Base-by-base conservation (phyloP, 2,113 vertebrate genomes). In the Syngnathus scovelli region DNA sequence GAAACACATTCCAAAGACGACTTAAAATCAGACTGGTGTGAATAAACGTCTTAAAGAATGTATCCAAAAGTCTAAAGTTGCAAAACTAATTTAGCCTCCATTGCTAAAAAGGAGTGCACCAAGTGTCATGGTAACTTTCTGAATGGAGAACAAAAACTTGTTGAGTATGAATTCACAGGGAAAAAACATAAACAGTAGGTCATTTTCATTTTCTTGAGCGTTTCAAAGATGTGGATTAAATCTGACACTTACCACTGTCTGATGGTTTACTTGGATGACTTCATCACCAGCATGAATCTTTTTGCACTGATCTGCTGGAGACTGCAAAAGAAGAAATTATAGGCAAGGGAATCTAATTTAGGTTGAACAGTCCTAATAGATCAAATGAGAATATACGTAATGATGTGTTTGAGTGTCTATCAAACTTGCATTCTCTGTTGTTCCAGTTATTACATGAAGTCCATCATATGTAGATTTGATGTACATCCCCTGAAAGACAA, bases 401-500 rank as follows among this genome's bases (percentile, higher is more conserved):
- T 41, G 15, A 39, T 39, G 59, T 21, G 37, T 27, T n/a, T 27
- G 49, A n/a, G 23, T 12, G 33, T 70, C 6, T 1, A 70, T 15
- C 23, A 78, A 81, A 86, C 89, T 85, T 76, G 89, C 90, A 33
- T 91, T 91, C 75, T 91, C 90, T 16, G 90, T 91, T 67, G 89
- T 91, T 61, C 90, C 90, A 0, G 90, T 91, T 77, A 91, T 91
- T 7, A 91, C 90, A 19, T 91, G 90, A 60, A 91, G 89, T 36
- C 90, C 90, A 38, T 91, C 90, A 9, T 91, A 91, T 1, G 90
- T 91, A 0, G 90, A 91, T 78, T 91, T 91, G 77, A 91, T 91
- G 59, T 91, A 91, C 90, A 91, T 91, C 64, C 90, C 90, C 90
- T 91, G 72, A 61, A 81, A 78, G 1, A 74, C 44, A 77, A 67